phyloP scores from a whole-genome alignment of 2,113 vertebrate species.

The Plectropomus leopardus region DNA sequence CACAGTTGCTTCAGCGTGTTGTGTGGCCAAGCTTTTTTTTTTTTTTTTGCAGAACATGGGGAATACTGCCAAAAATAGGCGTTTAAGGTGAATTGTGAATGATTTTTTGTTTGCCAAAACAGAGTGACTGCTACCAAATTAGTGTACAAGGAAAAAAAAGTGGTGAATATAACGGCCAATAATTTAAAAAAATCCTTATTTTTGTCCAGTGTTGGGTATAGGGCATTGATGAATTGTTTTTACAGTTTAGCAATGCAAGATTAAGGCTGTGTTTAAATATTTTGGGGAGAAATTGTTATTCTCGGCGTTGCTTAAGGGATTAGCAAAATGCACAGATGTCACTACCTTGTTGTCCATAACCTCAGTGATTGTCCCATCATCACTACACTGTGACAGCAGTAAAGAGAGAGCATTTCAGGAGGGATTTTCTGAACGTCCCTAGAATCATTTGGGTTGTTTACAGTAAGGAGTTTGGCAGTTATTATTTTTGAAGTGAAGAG shows the following conservation, averaged over 20 bases:
- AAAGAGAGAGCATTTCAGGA: not conserved
- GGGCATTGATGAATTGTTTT: slow-evolving; percentile 30
- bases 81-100: not conserved
- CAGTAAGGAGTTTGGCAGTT: slow-evolving; percentile 8
- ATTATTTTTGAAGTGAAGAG: slow-evolving; percentile 17
- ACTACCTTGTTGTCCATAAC: slow-evolving; percentile 24
- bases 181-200: slow-evolving; percentile 5
- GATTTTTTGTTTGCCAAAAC: not conserved
- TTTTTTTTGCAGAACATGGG: not conserved
- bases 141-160: not conserved
- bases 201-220: not conserved
- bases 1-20: not conserved
- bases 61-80: slow-evolving; percentile 4
- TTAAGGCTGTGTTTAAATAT: slow-evolving; percentile 22
- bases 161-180: not conserved
- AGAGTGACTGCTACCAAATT: not conserved
- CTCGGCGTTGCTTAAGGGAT: slow-evolving; percentile 54
- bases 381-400: not conserved
- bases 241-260: slow-evolving; percentile 46
- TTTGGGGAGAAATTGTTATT: slow-evolving; percentile 22
- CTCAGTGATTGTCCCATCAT: slow-evolving; percentile 26
- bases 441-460: slow-evolving; percentile 13
- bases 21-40: not conserved
- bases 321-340: slow-evolving; percentile 63
- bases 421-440: not conserved